These are phyloP conservation scores for Tetranychus piercei DNA, from an alignment of 2,888 invertebrate genomes.

Conservation along the genomic window DNA sequence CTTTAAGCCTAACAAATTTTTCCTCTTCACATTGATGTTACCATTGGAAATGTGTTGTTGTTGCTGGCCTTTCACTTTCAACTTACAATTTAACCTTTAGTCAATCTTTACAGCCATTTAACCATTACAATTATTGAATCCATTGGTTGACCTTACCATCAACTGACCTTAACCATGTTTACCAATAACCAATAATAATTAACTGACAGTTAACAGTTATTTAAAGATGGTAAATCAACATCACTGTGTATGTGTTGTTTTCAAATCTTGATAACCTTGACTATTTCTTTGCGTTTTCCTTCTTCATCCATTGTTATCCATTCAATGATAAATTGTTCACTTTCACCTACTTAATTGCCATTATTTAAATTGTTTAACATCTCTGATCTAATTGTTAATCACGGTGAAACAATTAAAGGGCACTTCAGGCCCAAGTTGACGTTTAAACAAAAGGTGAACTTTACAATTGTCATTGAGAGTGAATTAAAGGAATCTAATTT, in stretches of 20 bases:
- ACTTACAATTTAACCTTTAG: background rate
- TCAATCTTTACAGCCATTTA: background rate
- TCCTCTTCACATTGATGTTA: no score
- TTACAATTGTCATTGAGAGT: no score
- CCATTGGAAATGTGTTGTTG: no score
- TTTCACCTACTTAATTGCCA: background rate
- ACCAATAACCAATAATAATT: background rate
- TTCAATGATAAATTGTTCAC: background rate
- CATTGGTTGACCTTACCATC: background rate
- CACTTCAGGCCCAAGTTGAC: no score
- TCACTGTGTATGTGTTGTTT: background rate
- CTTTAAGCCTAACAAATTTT: no score
- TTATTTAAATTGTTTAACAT: no score
- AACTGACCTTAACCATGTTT: background rate
- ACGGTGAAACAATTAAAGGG: no score
- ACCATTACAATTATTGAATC: background rate
- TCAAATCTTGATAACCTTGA: background rate
- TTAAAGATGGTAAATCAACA: background rate
- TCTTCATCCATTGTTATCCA: background rate
- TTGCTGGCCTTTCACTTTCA: background rate
- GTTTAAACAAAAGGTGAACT: no score
- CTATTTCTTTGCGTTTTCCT: background rate
- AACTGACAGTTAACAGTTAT: background rate
- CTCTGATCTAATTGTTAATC: no score
- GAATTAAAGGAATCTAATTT: no score